Conservation (phyloP, 2,888 invertebrate species). For the Heliconius ismenius region DNA sequence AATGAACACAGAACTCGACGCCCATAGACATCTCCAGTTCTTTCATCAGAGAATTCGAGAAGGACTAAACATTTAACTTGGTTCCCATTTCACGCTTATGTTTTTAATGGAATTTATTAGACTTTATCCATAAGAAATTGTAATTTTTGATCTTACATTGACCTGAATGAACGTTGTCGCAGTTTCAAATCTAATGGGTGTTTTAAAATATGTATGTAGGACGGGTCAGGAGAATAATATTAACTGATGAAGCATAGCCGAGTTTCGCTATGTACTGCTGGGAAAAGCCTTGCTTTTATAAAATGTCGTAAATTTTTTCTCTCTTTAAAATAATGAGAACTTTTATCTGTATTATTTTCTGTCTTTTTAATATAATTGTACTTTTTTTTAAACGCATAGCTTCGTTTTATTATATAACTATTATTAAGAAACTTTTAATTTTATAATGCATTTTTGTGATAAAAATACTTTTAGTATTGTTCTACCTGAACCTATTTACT, state of each 20-base stretch:
- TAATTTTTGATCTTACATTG: slow-evolving; percentile 12
- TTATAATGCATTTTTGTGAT: not conserved
- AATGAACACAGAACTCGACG: not conserved
- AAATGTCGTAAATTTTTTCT: slow-evolving; percentile 6
- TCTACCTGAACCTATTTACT: too few species aligned
- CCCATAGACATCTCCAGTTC: too few species aligned
- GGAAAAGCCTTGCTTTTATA: slow-evolving; percentile 22
- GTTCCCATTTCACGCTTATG: too few species aligned
- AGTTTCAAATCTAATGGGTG: slow-evolving; percentile 52
- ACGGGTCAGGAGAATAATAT: slow-evolving; percentile 55
- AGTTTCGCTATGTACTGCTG: slow-evolving; percentile 14
- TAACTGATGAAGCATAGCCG: slow-evolving; percentile 48
- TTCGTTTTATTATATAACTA: not conserved
- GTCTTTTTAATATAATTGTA: slow-evolving; percentile 5
- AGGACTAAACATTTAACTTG: too few species aligned
- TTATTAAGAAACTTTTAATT: not conserved
- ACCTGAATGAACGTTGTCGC: slow-evolving; percentile 46
- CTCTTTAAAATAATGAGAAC: slow-evolving; percentile 11
- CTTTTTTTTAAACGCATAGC: not conserved
- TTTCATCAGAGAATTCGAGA: too few species aligned
- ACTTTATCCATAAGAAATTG: not conserved
- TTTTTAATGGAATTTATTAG: not conserved
- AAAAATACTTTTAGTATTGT: not conserved
- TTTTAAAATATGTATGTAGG: slow-evolving; percentile 65
- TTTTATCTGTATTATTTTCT: slow-evolving; percentile 1